Evolutionary conservation across 2,797 vertebrate genomes (phyloP).

Genomic region (Mormyrops boulengeri): DNA sequence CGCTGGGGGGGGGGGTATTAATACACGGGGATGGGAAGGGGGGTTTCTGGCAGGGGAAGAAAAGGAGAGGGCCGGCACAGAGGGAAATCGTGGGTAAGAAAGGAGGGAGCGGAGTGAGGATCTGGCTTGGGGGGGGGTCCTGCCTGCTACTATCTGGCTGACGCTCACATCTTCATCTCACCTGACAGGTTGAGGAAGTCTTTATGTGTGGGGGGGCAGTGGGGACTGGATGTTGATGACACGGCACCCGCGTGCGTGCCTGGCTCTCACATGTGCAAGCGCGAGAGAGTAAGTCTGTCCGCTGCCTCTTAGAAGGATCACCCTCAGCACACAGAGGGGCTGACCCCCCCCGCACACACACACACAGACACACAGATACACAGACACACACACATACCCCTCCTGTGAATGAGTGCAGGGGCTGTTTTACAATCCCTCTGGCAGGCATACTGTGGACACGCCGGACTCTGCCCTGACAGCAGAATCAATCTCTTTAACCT

Average conservation of each 20-base stretch:
- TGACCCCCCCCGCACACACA: slow-evolving; percentile 15
- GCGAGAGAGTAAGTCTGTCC: not conserved
- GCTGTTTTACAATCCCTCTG: slow-evolving; percentile 74
- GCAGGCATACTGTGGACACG: slow-evolving; percentile 72
- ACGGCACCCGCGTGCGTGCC: slow-evolving; percentile 19
- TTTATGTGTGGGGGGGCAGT: slow-evolving; percentile 10
- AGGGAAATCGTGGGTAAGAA: not conserved
- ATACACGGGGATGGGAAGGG: slow-evolving; percentile 20
- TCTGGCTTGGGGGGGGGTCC: not conserved
- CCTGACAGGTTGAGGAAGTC: not conserved
- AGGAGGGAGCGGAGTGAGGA: not conserved
- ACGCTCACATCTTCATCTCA: not conserved
- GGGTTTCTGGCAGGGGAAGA: slow-evolving; percentile 37
- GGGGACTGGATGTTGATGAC: not conserved
- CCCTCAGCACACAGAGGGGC: not conserved
- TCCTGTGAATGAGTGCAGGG: slow-evolving; percentile 55
- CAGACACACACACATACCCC: slow-evolving; percentile 25
- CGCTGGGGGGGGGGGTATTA: slow-evolving; percentile 36
- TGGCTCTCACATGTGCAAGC: not conserved
- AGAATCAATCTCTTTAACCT: slow-evolving; percentile 83
- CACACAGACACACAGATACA: slow-evolving; percentile 4
- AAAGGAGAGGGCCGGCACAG: slow-evolving; percentile 24
- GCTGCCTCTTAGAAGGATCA: not conserved
- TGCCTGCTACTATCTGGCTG: not conserved
- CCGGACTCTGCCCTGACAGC: slow-evolving; percentile 70